A percentile compares a stretch with the other conserved stretches of the same genome.
phyloP scores from a whole-genome alignment of 2,888 invertebrate species.

The Diarsia mendica region DNA sequence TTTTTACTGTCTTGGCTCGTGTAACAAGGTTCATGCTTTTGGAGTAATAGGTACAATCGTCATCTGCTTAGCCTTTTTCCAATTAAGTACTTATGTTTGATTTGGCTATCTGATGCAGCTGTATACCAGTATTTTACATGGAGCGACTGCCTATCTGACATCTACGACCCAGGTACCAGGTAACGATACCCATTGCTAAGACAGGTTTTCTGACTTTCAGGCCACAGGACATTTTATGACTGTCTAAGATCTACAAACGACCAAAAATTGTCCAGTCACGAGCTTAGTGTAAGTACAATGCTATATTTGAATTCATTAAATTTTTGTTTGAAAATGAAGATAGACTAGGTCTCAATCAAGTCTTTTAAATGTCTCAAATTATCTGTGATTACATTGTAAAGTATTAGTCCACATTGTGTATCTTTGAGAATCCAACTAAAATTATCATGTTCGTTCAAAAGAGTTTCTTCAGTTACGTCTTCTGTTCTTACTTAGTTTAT shows the following conservation, averaged over 20 bases:
- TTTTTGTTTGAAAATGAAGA: neutral
- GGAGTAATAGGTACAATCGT: neutral
- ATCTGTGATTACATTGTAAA: neutral
- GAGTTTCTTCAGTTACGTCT: neutral
- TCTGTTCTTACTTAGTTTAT: neutral
- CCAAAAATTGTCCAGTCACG: no score
- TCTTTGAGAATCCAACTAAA: neutral
- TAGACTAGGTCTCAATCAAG: neutral
- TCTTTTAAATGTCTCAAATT: neutral
- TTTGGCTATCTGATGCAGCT: no score
- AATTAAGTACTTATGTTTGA: no score
- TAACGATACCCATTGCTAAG: no score
- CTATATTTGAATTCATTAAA: neutral
- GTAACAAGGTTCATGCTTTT: neutral
- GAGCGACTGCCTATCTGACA: no score
- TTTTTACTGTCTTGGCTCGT: neutral
- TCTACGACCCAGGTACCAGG: no score
- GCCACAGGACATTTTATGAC: no score
- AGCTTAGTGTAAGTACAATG: neutral
- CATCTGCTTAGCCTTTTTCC: no score
- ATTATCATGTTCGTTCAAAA: neutral
- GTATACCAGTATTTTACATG: no score
- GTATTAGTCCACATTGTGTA: neutral
- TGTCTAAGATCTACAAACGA: no score
- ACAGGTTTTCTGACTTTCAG: no score